Conservation (phyloP, 2,797 vertebrate species). For the Hemibagrus guttatus region DNA sequence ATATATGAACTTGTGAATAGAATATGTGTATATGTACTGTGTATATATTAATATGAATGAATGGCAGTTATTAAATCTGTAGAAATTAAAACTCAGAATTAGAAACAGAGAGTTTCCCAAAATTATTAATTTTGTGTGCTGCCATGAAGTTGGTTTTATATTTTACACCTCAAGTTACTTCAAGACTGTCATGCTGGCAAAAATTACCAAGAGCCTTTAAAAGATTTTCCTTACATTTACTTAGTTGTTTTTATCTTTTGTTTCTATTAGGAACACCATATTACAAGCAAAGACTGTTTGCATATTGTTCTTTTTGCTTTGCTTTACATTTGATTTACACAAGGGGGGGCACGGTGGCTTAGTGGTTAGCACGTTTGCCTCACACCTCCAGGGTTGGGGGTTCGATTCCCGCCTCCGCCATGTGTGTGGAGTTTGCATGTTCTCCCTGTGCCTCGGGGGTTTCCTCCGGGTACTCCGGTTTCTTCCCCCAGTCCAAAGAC, state of each 20-base stretch:
- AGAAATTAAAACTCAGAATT: neutral
- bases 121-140: neutral
- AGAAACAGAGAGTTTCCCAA: neutral
- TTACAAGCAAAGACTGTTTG: neutral
- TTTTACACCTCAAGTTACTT: no score
- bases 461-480: no score
- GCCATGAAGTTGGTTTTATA: neutral
- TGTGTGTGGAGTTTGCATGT: no score
- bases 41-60: neutral
- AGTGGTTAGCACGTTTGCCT: no score
- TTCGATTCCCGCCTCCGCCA: no score
- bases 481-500: no score
- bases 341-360: no score
- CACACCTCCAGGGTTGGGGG: no score
- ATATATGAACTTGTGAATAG: neutral
- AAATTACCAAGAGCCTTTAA: neutral
- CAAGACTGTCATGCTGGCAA: neutral
- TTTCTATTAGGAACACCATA: neutral
- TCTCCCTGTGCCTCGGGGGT: no score
- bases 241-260: neutral
- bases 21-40: neutral
- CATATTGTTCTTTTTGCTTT: neutral
- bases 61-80: neutral
- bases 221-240: neutral
- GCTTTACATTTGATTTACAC: neutral